Evolutionary conservation across 2,797 vertebrate species (phyloP).

Genomic region (Paguma larvata): DNA sequence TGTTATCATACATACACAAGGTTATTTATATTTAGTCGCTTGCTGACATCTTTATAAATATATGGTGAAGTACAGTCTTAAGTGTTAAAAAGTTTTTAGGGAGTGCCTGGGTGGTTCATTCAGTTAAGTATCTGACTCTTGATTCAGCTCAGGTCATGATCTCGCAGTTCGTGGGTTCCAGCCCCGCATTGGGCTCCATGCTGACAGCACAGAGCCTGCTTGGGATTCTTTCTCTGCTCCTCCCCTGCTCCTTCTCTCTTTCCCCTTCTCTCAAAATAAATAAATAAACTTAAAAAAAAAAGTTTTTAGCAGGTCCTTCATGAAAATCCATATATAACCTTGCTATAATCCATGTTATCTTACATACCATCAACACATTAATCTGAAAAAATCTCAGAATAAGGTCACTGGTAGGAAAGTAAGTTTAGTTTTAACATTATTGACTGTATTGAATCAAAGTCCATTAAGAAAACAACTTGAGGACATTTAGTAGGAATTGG

Average conservation of each 20-base stretch:
- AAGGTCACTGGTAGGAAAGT: neutral
- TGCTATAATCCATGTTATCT: slow-evolving; percentile 1
- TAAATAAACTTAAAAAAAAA: no score
- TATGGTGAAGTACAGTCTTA: neutral
- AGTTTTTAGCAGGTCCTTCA: slow-evolving; percentile 21
- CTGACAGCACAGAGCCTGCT: no score
- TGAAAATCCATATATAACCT: neutral
- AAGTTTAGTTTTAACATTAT: neutral
- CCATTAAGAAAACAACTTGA: slow-evolving; percentile 31
- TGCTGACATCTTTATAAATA: slow-evolving; percentile 49
- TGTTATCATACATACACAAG: neutral
- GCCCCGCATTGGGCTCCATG: no score
- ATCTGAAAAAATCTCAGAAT: slow-evolving; percentile 2
- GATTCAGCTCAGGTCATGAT: no score
- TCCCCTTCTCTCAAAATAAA: no score
- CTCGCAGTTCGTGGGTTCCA: no score
- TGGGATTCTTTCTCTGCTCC: no score
- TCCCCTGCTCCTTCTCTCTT: no score
- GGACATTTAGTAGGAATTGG: neutral
- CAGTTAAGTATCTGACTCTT: no score
- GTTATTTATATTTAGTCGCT: slow-evolving; percentile 38
- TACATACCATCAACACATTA: neutral
- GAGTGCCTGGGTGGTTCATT: no score
- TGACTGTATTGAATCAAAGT: neutral
- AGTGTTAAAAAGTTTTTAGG: neutral